These are phyloP conservation scores for Nemoura dubitans DNA, from an alignment of 2,888 invertebrate genomes.

Conservation along the genomic window DNA sequence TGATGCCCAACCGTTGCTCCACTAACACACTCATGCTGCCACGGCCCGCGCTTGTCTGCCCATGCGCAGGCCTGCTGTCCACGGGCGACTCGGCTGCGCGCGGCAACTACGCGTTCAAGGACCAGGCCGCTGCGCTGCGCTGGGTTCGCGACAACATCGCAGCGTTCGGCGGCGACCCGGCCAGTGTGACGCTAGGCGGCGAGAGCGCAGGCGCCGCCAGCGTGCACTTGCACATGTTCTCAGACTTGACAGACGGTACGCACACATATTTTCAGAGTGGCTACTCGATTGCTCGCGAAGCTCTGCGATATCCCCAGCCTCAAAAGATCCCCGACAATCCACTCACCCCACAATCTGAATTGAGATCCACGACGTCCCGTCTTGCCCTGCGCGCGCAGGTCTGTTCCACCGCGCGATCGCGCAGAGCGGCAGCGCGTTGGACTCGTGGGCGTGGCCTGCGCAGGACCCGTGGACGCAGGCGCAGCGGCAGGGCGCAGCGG, in stretches of 20 bases:
- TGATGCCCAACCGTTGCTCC: too few relatives aligned
- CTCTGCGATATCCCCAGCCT: too few relatives aligned
- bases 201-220: conserved; percentile 33
- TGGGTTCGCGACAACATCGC: conserved; percentile 48
- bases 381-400: conserved; percentile 60
- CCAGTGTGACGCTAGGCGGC: conserved; percentile 26
- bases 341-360: background rate
- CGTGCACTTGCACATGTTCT: conserved; percentile 22
- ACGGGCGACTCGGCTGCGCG: conserved; percentile 69
- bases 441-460: conserved; percentile 64
- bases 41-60: background rate
- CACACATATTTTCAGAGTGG: conserved; percentile 50
- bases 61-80: conserved; percentile 65
- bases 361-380: background rate
- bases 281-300: too few relatives aligned
- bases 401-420: conserved; percentile 78
- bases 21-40: too few relatives aligned
- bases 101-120: conserved; percentile 74
- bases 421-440: conserved; percentile 77
- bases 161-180: conserved; percentile 25
- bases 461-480: conserved; percentile 51
- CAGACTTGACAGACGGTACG: conserved; percentile 48
- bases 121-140: conserved; percentile 48
- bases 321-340: too few relatives aligned
- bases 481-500: conserved; percentile 58